Base-by-base conservation (phyloP, 2,888 invertebrate species). In the Thyatira batis region DNA sequence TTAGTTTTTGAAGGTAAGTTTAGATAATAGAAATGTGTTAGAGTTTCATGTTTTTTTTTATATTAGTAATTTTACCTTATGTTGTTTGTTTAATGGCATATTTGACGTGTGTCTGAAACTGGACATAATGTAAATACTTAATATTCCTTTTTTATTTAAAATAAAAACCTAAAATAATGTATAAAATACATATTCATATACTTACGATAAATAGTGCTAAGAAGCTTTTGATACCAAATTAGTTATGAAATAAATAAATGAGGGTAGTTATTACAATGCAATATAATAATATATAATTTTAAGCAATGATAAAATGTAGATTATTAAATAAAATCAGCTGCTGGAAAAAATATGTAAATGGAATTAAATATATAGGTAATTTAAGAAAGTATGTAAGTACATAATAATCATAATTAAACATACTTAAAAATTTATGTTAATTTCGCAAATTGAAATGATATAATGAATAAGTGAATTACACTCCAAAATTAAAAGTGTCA, bases 41-140 rank as follows among this genome's bases (percentile, higher is more conserved):
- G 39, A 8, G 2, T 3, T 17, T 39, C 8, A 39, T 17, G 17
- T n/a, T 2, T 52, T 50, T 30, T 44, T 48, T 33, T 50, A 20
- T 49, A 9, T 28, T 52, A 52, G 46, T 39, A 44, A 57, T 55
- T 58, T 77, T 78, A 78, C 77, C 79, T 78, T 67, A 45, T 56
- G 58, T 21, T 53, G 60, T 58, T 53, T 57, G 13, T 60, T 69
- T 55, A 67, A 57, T 65, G 68, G 58, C 63, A 65, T 50, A 63
- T 63, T 52, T 51, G 51, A 59, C 57, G 46, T 52, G 62, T 57
- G 58, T 69, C 76, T 77, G 78, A 77, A 80, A 80, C 70, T 76
- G 60, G 69, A 61, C 67, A 70, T 63, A 63, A 61, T 54, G 57
- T 54, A 62, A 43, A 27, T 23, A 57, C 50, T 63, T 62, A 60